Evolutionary conservation across 2,797 vertebrate species (phyloP), one percentile per base, ranked within the genome.

Genomic region (Sorex maritimensis): DNA sequence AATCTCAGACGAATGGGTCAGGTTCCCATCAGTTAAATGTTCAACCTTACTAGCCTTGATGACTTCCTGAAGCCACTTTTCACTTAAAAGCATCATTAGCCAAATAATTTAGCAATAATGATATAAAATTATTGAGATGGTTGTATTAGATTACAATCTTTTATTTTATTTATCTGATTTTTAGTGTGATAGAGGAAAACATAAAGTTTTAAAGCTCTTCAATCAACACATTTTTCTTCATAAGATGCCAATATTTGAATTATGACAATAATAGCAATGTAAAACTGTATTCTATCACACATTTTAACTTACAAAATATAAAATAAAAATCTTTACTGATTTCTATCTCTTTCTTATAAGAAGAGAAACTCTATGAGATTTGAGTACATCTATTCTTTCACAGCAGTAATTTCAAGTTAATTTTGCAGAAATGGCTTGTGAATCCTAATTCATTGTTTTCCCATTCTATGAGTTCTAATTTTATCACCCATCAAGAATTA

Each of bases 61-160:
- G 79, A 90, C 3, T 81, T 96, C 81, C 95, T 85, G 69, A 82
- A 67, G 82, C 81, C 96, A 86, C 81, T 97, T 97, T 97, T 95
- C 92, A 93, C 86, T 85, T 90, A 96, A 92, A 95, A 97, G 41
- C 44, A 13, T 93, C 52, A 94, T 96, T 96, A 77, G 87, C 23
- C 88, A 95, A 95, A 87, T 90, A 97, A 97, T 96, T 92, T 90
- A 58, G 7, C 38, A 89, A 38, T 86, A 46, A 89, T 84, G 89
- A 77, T 79, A 67, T 89, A 79, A 88, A 72, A 38, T 87, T 28
- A 90, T 77, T n/a, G 46, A 94, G 58, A 21, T 49, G n/a, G n/a
- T 65, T 93, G 23, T 80, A 72, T 30, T 88, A 44, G 6, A 72
- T 75, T 30, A 90, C 3, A 68, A 19, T 86, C 9, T 86, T 80